A percentile compares a stretch with the other conserved stretches of the same genome.
Evolutionary conservation across 2,113 vertebrate species (phyloP).

Genomic region (Amphiprion percula): DNA sequence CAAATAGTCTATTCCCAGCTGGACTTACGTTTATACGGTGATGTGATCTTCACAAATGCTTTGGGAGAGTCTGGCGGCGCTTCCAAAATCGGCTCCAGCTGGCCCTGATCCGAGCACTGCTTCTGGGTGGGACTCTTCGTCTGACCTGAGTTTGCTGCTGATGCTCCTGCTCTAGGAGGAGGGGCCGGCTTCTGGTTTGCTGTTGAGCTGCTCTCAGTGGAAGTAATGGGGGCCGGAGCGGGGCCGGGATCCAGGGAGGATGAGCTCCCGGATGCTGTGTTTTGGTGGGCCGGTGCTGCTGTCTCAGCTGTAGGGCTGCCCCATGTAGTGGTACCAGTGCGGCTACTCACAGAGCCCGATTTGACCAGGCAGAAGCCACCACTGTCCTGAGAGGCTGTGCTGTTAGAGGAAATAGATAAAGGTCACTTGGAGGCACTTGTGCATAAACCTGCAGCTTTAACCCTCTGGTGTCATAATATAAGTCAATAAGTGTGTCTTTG

Average conservation of each 20-base stretch:
- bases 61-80: conserved; percentile 48
- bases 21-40: conserved; percentile 78
- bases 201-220: background rate
- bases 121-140: conserved; percentile 38
- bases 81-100: conserved; percentile 65
- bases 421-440: too few species aligned
- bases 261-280: conserved; percentile 13
- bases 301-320: conserved; percentile 33
- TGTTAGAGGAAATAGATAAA: conserved; percentile 38
- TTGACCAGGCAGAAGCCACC: conserved; percentile 44
- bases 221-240: background rate
- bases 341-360: conserved; percentile 62
- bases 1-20: background rate
- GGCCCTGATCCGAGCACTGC: conserved; percentile 44
- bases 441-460: too few species aligned
- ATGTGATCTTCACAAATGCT: conserved; percentile 49
- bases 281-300: conserved; percentile 4
- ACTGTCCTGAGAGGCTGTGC: conserved; percentile 71
- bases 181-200: background rate
- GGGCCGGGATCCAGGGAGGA: background rate
- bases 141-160: conserved; percentile 20
- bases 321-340: conserved; percentile 68
- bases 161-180: background rate
- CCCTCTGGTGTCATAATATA: too few species aligned
- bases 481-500: too few species aligned